Percentiles rank a stretch among this genome's conserved stretches.
Evolutionary conservation across 2,797 vertebrate genomes (phyloP).

Genomic region (Pipistrellus nathusii): DNA sequence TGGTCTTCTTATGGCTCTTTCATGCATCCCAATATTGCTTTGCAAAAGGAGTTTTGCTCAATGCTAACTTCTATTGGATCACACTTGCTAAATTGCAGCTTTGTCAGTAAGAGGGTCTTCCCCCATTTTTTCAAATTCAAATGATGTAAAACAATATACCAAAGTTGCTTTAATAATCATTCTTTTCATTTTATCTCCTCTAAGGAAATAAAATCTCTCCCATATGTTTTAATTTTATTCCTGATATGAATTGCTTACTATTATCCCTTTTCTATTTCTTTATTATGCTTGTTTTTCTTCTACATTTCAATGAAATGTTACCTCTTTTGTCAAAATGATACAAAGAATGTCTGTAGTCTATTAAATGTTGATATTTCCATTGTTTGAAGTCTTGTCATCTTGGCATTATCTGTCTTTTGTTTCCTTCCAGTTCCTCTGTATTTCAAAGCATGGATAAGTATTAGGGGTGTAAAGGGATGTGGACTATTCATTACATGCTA

Average conservation of each 20-base stretch:
- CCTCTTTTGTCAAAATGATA: neutral
- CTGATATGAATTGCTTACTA: slow-evolving; percentile 59
- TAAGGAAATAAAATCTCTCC: slow-evolving; percentile 47
- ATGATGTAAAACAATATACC: slow-evolving; percentile 41
- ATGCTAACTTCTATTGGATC: neutral
- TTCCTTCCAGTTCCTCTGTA: slow-evolving; percentile 1
- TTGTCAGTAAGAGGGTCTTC: neutral
- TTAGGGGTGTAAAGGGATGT: neutral
- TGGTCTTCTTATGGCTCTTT: neutral
- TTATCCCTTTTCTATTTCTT: slow-evolving; percentile 47
- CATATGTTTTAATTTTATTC: slow-evolving; percentile 54
- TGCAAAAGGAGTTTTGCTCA: neutral
- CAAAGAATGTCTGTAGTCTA: slow-evolving; percentile 6
- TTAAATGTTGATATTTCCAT: slow-evolving; percentile 27
- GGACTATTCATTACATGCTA: slow-evolving; percentile 4
- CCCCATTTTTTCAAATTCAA: neutral
- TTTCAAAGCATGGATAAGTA: slow-evolving; percentile 43
- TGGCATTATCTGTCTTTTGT: slow-evolving; percentile 28
- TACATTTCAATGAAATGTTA: slow-evolving; percentile 11
- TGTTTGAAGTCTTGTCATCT: slow-evolving; percentile 45
- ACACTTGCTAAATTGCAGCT: neutral
- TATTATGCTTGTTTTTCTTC: neutral
- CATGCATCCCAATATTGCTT: neutral
- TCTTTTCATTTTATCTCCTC: slow-evolving; percentile 48
- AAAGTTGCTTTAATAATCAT: slow-evolving; percentile 41